Evolutionary conservation across 1,140 invertebrate species (phyloP).

Genomic region (Drosophila azteca): DNA sequence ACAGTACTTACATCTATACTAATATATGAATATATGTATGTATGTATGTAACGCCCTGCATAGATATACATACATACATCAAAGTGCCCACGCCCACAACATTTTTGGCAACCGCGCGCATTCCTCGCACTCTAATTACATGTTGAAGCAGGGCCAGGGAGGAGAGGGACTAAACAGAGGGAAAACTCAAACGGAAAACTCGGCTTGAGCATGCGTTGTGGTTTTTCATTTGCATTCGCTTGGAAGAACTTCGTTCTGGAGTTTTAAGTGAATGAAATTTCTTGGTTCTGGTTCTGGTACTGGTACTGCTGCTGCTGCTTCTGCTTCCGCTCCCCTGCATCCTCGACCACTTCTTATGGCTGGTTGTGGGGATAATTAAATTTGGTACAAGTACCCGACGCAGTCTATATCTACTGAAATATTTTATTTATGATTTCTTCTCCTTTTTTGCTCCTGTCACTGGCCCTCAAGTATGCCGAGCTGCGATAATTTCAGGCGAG

Average conservation of each 20-base stretch:
- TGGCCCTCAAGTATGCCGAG: conserved; percentile 30
- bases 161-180: background rate
- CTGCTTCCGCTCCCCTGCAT: background rate
- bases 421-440: conserved; percentile 74
- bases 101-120: conserved; percentile 73
- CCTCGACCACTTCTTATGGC: conserved; percentile 35
- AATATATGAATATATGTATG: too few species aligned
- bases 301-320: too few species aligned
- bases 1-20: conserved; percentile 26
- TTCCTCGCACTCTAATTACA: conserved; percentile 75
- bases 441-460: conserved; percentile 46
- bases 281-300: conserved; percentile 27
- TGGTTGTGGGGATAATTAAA: conserved; percentile 65
- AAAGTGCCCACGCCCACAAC: conserved; percentile 76
- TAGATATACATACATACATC: conserved; percentile 47
- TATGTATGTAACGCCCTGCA: conserved; percentile 23
- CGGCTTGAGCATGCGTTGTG: conserved; percentile 77
- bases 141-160: conserved; percentile 52
- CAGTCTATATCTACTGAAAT: conserved; percentile 41
- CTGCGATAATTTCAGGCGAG: conserved; percentile 55
- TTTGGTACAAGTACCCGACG: conserved; percentile 42
- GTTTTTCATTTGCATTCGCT: conserved; percentile 79
- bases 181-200: conserved; percentile 69
- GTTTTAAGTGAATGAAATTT: conserved; percentile 79
- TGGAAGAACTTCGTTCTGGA: conserved; percentile 62